Evolutionary conservation across 2,888 invertebrate species (phyloP), one percentile per base, ranked within the genome.

Genomic region (Petrolisthes manimaculis): DNA sequence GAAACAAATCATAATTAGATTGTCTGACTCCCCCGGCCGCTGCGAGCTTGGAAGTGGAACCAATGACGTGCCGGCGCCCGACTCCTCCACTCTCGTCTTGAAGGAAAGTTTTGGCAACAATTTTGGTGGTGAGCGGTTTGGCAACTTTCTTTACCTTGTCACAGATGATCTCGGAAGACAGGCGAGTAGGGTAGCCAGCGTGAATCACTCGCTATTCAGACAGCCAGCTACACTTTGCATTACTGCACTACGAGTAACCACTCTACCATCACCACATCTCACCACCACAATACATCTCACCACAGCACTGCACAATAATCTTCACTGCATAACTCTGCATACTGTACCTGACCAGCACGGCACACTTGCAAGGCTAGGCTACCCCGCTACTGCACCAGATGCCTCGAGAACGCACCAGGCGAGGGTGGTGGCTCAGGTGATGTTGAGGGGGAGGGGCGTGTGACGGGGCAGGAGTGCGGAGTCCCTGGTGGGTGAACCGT

Each of bases 401-500:
- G 61, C 61, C 61, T 14, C 18, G 12, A 61, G 61, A 18, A 55
- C 75, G 71, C 53, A 53, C 79, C n/a, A 54, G 24, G 79, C 69
- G 24, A 24, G 24, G 85, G 69, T 75, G 75, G 37, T 18, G 69
- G 79, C 84, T 88, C 88, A 88, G 80, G 88, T 90, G 85, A 90
- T 88, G 69, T 90, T 88, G 85, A 89, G 83, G 53, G 89, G 88
- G 9, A 84, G 87, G 14, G 83, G 88, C 37, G 83, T 84, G 61
- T 84, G 89, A n/a, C 84, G 80, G 54, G 82, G 88, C 78, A 90
- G 55, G 37, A 90, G 78, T 55, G 37, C 24, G 75, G 24, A n/a
- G 51, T 90, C 90, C 21, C 86, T 67, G 51, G 90, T 85, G n/a
- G 89, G 89, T n/a, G 87, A 87, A 51, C 75, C 71, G 75, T 90